phyloP scores from a whole-genome alignment of 1,140 invertebrate genomes.

The Zaprionus davidi region DNA sequence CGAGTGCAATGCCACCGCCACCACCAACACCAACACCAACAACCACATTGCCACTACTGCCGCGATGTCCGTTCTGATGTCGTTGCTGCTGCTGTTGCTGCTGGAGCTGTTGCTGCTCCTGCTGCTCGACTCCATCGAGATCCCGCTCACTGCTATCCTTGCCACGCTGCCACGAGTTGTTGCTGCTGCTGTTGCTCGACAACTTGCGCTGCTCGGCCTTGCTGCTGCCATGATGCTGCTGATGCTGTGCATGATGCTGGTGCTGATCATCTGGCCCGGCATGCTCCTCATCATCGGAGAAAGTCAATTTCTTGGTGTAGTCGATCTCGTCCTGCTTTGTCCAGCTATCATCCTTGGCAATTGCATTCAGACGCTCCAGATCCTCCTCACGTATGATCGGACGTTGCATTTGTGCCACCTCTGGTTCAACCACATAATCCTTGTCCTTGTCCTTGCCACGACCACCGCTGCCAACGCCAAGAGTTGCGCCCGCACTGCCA shows the following conservation, averaged over 20 bases:
- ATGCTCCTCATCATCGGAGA: constrained; percentile 93
- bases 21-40: constrained; percentile 15
- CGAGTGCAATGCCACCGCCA: constrained; percentile 67
- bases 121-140: constrained; percentile 58
- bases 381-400: constrained; percentile 97
- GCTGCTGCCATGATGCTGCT: constrained; percentile 38
- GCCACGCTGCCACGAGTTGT: constrained; percentile 60
- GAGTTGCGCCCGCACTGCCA: background rate
- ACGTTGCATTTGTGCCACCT: constrained; percentile 85
- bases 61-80: constrained; percentile 82
- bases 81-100: constrained; percentile 60
- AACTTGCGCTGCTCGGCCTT: constrained; percentile 58
- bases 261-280: constrained; percentile 84
- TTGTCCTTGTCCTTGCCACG: constrained; percentile 69
- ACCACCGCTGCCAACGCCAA: constrained; percentile 58
- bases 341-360: constrained; percentile 95
- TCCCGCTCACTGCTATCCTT: constrained; percentile 84
- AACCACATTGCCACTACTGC: constrained; percentile 63
- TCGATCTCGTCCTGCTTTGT: constrained; percentile 96
- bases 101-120: constrained; percentile 29
- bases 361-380: constrained; percentile 95
- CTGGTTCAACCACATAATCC: constrained; percentile 79
- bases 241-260: constrained; percentile 45
- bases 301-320: constrained; percentile 97
- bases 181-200: constrained; percentile 45